Base-by-base conservation (phyloP, 1,140 invertebrate species). In the Pygmarrhopalites habei region DNA sequence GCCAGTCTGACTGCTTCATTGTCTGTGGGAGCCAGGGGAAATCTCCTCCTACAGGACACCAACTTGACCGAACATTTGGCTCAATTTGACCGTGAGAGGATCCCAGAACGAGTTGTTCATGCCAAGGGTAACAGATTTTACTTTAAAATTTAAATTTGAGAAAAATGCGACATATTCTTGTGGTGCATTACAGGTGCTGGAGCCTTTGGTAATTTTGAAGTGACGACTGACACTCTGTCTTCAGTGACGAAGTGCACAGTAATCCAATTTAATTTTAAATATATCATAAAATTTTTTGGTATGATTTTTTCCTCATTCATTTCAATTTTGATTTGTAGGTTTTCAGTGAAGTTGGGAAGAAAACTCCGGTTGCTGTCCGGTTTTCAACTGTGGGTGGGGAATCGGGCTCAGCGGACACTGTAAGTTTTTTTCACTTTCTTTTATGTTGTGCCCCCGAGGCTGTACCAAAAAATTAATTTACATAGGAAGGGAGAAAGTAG, bases 41-140 rank as follows among this genome's bases (percentile, higher is more conserved):
- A 95, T 1, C 75, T 90, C 5, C 79, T 98, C 0, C 77, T 96
- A 3, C 88, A 94, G 72, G 95, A 98, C 75, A 83, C 86, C 64
- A 83, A 84, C 32, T 89, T 87, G 68, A 76, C 94, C 63, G 93
- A 98, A 73, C 89, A 95, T 73, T 80, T 95, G 71, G 85, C 89
- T 0, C 90, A 94, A 75, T 92, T 97, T 69, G 84, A 87, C 66
- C 76, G 90, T 19, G 94, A 99, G 76, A 81, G 95, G 58, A 98
- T 98, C 71, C 95, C 95, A 0, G 95, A 98, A 76, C 82, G 95
- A 73, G 95, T 98, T 0, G 95, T 98, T 0, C 95, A 98, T 77
- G 95, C 95, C 1, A 98, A 98, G 78, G 95, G 95, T 71, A 90
- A n/a, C n/a, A n/a, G n/a, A n/a, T n/a, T n/a, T n/a, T n/a, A n/a